Evolutionary conservation across 2,797 vertebrate genomes (phyloP), one percentile per base, ranked within the genome.

Genomic region (Mus spretus): DNA sequence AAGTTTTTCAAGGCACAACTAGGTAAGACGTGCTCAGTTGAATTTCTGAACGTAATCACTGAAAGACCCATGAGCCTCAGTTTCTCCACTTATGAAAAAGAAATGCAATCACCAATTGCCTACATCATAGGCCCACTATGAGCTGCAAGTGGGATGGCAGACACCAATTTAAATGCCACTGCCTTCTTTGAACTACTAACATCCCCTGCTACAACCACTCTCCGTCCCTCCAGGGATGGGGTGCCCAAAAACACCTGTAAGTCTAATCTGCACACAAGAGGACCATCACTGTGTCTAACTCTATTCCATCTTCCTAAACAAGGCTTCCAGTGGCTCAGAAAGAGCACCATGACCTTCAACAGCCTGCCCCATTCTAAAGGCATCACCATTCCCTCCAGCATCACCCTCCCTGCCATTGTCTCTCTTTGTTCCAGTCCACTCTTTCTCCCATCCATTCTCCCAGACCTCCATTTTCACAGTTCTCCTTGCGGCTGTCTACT

Each of bases 51-150:
- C 4, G 40, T 88, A 74, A 92, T 74, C 83, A 74, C 75, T 50
- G 47, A 85, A 88, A 75, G 17, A 34, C 6, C 59, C 37, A 12
- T 10, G 15, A 91, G 31, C 28, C 74, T 92, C 91, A n/a, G 34
- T 95, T 88, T 94, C 50, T 74, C 89, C 92, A 81, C 80, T 90
- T 81, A 34, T 67, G 67, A 93, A 82, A 47, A 77, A 24, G 74
- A 85, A 96, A 86, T 91, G 24, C 13, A n/a, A 11, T 85, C 20
- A 26, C 34, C 14, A 28, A 20, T 79, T 8, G 61, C 22, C 6
- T 70, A 37, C 6, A 1, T 28, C 19, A 22, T n/a, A 12, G 3
- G 6, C 80, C 87, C 72, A 24, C 89, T 44, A 77, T 31, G 11
- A 47, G 34, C 63, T 50, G 28, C 63, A 53, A 70, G 47, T 15